phyloP scores from a whole-genome alignment of 2,888 invertebrate genomes.

The Mycogona germanica region DNA sequence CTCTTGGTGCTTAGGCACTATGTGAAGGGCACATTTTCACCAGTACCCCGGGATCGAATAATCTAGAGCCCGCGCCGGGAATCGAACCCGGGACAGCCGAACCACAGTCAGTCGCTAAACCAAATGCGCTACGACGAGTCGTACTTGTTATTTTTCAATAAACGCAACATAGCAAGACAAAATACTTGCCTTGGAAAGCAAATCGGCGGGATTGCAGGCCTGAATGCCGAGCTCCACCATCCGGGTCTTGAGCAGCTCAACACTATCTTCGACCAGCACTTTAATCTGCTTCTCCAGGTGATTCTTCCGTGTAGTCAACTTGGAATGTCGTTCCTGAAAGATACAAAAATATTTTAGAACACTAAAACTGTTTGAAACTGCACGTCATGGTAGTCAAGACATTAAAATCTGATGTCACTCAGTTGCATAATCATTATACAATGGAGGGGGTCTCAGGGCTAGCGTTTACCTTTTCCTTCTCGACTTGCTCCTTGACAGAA shows the following conservation, averaged over 20 bases:
- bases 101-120: no score
- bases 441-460: neutral
- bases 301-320: slow-evolving; percentile 67
- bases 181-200: slow-evolving; percentile 55
- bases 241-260: slow-evolving; percentile 70
- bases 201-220: slow-evolving; percentile 65
- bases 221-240: slow-evolving; percentile 80
- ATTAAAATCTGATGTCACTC: neutral
- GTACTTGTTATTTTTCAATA: no score
- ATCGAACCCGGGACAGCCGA: no score
- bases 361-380: neutral
- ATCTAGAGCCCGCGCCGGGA: no score
- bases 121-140: no score
- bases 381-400: neutral
- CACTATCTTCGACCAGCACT: slow-evolving; percentile 82
- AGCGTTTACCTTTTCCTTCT: slow-evolving; percentile 53
- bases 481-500: slow-evolving; percentile 60
- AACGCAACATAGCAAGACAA: neutral
- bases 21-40: no score
- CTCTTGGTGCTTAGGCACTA: no score
- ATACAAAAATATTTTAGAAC: slow-evolving; percentile 18
- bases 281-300: slow-evolving; percentile 88
- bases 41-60: no score
- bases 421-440: neutral
- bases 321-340: slow-evolving; percentile 59